These are phyloP conservation scores for Epinotia bilunana DNA, from an alignment of 2,888 invertebrate species.

Conservation along the genomic window DNA sequence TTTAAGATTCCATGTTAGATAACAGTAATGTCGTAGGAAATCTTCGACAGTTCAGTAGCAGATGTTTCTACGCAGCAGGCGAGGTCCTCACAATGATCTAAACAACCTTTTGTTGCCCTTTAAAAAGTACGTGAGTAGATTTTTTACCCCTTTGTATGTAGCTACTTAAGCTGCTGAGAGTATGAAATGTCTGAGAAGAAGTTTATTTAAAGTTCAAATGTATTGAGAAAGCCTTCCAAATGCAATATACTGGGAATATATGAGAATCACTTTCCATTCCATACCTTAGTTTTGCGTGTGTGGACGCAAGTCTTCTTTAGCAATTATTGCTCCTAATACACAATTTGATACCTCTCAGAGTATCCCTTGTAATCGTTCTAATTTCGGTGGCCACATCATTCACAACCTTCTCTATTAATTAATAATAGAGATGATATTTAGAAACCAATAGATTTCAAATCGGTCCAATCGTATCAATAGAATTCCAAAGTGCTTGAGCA, in stretches of 20 bases:
- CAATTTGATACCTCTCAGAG: background rate
- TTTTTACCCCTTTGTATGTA: no score
- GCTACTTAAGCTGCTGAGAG: no score
- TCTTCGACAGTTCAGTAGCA: background rate
- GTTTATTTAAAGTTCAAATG: background rate
- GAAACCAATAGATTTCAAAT: constrained; percentile 3
- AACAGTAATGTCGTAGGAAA: background rate
- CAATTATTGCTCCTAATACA: background rate
- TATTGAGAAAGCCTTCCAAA: no score
- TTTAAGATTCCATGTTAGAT: background rate
- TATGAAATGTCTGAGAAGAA: background rate
- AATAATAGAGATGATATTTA: constrained; percentile 1
- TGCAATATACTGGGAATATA: no score
- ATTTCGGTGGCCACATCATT: background rate
- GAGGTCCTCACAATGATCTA: no score
- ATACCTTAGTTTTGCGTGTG: background rate
- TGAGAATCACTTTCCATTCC: background rate
- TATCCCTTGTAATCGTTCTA: background rate
- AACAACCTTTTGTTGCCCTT: no score
- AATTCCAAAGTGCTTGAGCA: constrained; percentile 22
- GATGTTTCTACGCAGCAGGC: no score
- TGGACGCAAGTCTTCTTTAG: background rate
- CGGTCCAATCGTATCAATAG: constrained; percentile 19
- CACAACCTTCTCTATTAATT: background rate
- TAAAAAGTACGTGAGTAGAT: no score